Percentiles rank a stretch among this genome's conserved stretches.
phyloP scores from a whole-genome alignment of 92 coral and sea anemone species.

The Parazoanthus darwini region DNA sequence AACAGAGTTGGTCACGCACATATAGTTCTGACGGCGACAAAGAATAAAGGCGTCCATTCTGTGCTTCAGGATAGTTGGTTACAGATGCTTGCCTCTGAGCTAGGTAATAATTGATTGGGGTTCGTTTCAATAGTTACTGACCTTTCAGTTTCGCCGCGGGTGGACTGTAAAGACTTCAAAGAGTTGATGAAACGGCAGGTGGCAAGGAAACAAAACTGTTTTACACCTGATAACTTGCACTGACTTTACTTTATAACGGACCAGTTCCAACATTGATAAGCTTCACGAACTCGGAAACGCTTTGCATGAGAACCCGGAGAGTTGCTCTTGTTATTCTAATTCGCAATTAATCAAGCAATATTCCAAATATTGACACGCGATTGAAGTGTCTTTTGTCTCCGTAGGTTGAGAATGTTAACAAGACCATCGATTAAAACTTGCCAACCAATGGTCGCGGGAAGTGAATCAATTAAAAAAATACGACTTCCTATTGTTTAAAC shows the following conservation, averaged over 20 bases:
- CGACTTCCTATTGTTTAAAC: not conserved
- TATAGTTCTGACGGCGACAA: not conserved
- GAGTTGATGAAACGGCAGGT: not conserved
- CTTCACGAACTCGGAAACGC: not conserved
- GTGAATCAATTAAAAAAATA: not conserved
- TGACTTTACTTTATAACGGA: not conserved
- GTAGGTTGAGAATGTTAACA: not conserved
- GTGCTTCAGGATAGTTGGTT: not conserved
- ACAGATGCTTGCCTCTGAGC: slow-evolving; percentile 15
- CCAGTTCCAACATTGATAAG: not conserved
- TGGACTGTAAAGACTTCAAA: slow-evolving; percentile 15
- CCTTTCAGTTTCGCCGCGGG: slow-evolving; percentile 10
- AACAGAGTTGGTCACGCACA: slow-evolving; percentile 25
- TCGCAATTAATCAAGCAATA: slow-evolving; percentile 15
- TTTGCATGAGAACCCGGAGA: not conserved
- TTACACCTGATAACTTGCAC: not conserved
- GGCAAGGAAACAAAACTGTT: not conserved
- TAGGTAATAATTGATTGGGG: not conserved
- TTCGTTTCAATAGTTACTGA: slow-evolving; percentile 28
- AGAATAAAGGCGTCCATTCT: not conserved
- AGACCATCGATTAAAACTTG: not conserved
- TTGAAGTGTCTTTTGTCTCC: not conserved
- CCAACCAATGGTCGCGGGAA: not conserved
- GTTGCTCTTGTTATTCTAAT: not conserved
- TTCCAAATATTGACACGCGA: slow-evolving; percentile 38